Evolutionary conservation across 35 echinoderm and acorn worm species (phyloP), one percentile per base, ranked within the genome.

Genomic region (Apostichopus parvimensis): DNA sequence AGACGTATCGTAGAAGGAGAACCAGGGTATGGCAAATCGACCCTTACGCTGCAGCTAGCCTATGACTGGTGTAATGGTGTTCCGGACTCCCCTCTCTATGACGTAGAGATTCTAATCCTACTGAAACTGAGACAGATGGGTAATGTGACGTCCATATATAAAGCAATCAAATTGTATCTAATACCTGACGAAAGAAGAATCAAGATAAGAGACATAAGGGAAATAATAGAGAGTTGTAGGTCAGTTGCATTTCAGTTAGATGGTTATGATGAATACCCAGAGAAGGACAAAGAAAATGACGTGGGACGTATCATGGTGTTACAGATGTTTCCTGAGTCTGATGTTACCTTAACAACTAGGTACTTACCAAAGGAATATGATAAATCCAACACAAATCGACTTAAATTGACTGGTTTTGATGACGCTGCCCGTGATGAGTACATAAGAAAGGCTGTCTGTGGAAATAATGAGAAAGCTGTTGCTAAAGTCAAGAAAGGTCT

Each of bases 81-180:
- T 5, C 11, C 0, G 45, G 21, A 64, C 5, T 86, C 83, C 56
- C 53, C 56, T 64, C 45, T 86, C 9, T 10, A 5, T 22, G 83
- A 86, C 23, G 21, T 60, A 57, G 54, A 86, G 4, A 24, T 86
- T 7, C 21, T 86, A 9, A 86, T 86, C n/a, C 23, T 59, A 9
- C 83, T 86, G 0, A 34, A 20, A 86, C 21, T 86, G 83, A 86
- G 83, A 86, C 83, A 86, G 10, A 22, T 86, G 18, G 54, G 83
- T 57, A 34, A 56, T 23, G 23, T 86, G 13, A 56, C 8, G 17
- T 59, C 83, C 15, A 57, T 86, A 23, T 59, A 57, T 8, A 64
- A 20, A 5, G 83, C 83, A 23, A 86, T 86, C 8, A 64, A 64
- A 60, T 18, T 34, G 59, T 60, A 26, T 45, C 18, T 81, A 15